These are phyloP conservation scores for Sphaeramia orbicularis DNA, from an alignment of 2,797 vertebrate species.

Conservation along the genomic window DNA sequence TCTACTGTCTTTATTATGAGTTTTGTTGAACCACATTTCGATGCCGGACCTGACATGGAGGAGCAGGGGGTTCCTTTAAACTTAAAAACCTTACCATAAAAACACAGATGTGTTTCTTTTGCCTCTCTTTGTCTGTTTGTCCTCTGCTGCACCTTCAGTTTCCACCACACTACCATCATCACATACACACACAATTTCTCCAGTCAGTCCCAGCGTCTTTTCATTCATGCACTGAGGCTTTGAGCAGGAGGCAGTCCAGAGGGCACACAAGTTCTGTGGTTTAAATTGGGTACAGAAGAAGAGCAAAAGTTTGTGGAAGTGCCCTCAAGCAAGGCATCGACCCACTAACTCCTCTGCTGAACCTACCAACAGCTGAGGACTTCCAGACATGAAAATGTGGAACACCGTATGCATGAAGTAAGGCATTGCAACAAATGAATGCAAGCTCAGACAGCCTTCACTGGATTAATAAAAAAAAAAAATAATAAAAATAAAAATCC, in stretches of 20 bases:
- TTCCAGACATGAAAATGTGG: conserved; percentile 45
- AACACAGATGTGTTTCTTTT: conserved; percentile 26
- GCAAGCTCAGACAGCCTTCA: conserved; percentile 36
- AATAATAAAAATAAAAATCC: conserved; percentile 5
- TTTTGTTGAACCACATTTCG: too few species aligned
- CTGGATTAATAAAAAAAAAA: conserved; percentile 43
- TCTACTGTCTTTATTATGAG: too few species aligned
- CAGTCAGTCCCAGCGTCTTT: conserved; percentile 27
- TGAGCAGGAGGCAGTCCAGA: conserved; percentile 42
- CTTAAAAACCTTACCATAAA: conserved; percentile 31
- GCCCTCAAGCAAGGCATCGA: conserved; percentile 51
- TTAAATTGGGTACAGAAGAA: conserved; percentile 35
- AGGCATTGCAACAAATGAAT: conserved; percentile 18
- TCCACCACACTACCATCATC: conserved; percentile 52
- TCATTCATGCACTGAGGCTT: conserved; percentile 27
- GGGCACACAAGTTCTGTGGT: conserved; percentile 42
- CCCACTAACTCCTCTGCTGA: conserved; percentile 24
- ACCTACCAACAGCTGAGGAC: conserved; percentile 34
- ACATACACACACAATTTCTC: conserved; percentile 52
- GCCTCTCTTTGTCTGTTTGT: conserved; percentile 29
- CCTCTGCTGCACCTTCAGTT: conserved; percentile 60
- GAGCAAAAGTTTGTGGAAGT: conserved; percentile 27
- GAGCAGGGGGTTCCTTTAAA: conserved; percentile 44
- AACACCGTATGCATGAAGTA: conserved; percentile 31
- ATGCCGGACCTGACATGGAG: too few species aligned